Conservation (phyloP, 2,113 vertebrate genomes). For the Elaphurus davidianus region DNA sequence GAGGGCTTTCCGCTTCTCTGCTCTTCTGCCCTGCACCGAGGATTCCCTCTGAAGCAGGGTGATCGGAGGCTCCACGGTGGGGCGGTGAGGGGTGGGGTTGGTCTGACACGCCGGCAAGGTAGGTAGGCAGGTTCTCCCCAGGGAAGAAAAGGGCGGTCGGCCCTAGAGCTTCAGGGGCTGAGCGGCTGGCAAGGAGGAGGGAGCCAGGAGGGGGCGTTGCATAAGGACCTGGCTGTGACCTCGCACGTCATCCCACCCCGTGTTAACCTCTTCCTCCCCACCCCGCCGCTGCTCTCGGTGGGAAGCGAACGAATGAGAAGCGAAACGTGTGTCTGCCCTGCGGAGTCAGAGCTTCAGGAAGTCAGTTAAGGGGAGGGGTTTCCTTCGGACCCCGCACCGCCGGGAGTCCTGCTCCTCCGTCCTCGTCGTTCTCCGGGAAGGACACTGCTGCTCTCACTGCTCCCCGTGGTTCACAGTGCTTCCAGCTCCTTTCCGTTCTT, state of each 20-base stretch:
- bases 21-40: neutral
- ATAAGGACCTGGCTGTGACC: neutral
- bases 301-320: neutral
- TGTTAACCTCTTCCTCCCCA: neutral
- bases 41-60: neutral
- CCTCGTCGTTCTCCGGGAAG: neutral
- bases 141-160: neutral
- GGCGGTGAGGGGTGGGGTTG: neutral
- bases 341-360: neutral
- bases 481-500: neutral
- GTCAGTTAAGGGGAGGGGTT: neutral
- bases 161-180: neutral
- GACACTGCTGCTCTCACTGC: neutral
- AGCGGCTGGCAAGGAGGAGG: neutral
- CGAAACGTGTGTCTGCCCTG: neutral
- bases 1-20: neutral
- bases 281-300: neutral
- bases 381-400: neutral
- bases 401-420: neutral
- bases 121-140: neutral
- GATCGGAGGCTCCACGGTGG: neutral
- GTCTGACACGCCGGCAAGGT: neutral
- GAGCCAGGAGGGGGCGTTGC: neutral
- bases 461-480: neutral
- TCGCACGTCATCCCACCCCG: neutral